Evolutionary conservation across 2,797 vertebrate genomes (phyloP).

Genomic region (Oreochromis grahami): DNA sequence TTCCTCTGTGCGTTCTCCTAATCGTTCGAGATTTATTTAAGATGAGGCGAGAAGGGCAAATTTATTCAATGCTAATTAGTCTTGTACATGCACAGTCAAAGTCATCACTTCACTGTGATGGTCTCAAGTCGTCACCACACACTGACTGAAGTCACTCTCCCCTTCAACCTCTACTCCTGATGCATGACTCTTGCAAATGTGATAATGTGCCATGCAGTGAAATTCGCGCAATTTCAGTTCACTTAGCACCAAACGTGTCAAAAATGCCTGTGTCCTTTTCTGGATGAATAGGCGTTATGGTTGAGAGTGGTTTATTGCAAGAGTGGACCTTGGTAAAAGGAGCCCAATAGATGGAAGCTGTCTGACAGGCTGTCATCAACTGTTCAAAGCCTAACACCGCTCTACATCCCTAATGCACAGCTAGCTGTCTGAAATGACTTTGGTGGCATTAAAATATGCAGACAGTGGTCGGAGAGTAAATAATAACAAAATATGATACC

Average conservation of each 20-base stretch:
- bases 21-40: conserved; percentile 11
- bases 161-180: conserved; percentile 37
- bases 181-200: conserved; percentile 63
- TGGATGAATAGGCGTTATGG: conserved; percentile 68
- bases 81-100: conserved; percentile 55
- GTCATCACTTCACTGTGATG: conserved; percentile 39
- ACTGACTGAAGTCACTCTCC: conserved; percentile 43
- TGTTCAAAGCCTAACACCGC: conserved; percentile 55
- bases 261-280: conserved; percentile 74
- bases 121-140: conserved; percentile 46
- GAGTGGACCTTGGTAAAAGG: conserved; percentile 61
- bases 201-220: conserved; percentile 77
- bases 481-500: conserved; percentile 48
- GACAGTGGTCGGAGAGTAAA: conserved; percentile 40
- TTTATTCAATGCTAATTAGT: conserved; percentile 68
- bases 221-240: conserved; percentile 75
- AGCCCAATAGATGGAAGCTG: conserved; percentile 51
- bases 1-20: neutral
- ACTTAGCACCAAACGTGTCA: conserved; percentile 76
- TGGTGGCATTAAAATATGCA: conserved; percentile 38
- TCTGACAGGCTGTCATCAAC: conserved; percentile 77
- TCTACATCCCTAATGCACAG: conserved; percentile 62
- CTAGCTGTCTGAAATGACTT: conserved; percentile 54
- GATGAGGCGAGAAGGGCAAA: conserved; percentile 37
- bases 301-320: conserved; percentile 59